Evolutionary conservation across 1,140 invertebrate species (phyloP), one percentile per base, ranked within the genome.

Genomic region (Protaetia brevitarsis): DNA sequence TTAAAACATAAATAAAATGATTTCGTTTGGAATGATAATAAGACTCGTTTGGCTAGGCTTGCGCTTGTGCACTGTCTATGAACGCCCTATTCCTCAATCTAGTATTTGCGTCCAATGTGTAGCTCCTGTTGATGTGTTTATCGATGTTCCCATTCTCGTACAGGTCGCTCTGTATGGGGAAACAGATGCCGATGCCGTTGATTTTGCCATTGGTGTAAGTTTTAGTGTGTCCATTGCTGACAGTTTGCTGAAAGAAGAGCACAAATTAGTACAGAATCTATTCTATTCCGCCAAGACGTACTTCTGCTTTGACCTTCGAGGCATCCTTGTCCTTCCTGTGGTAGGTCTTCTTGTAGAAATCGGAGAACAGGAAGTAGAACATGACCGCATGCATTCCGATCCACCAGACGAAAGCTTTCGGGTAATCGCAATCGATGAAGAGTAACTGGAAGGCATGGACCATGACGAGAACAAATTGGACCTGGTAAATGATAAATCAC

Each of bases 261-360:
- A n/a, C n/a, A n/a, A n/a, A n/a, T n/a, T n/a, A n/a, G n/a, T n/a
- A n/a, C n/a, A n/a, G n/a, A n/a, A n/a, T n/a, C n/a, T n/a, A n/a
- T n/a, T n/a, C n/a, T n/a, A n/a, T n/a, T n/a, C n/a, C n/a, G n/a
- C 19, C 1, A 2, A 21, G 26, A 10, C 57, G 28, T 13, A 59
- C 57, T 59, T 70, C 66, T 8, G 63, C 34, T 68, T 64, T 71
- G 23, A 60, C 64, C 21, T 64, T 65, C 23, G 28, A 19, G 11
- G 0, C 41, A 3, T 51, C 41, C 5, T 19, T 51, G 8, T 66
- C 41, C 36, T 65, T 66, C 28, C 68, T 69, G 23, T 67, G 67
- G 72, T 96, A 95, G 51, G 89, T 89, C 79, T 93, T 88, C 73
- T 92, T 89, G 84, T 96, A 97, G 84, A 96, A 97, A 78, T 96